Percentiles rank a stretch among this genome's conserved stretches.
phyloP scores from a whole-genome alignment of 2,797 vertebrate species.

The Macrochelys suwanniensis region DNA sequence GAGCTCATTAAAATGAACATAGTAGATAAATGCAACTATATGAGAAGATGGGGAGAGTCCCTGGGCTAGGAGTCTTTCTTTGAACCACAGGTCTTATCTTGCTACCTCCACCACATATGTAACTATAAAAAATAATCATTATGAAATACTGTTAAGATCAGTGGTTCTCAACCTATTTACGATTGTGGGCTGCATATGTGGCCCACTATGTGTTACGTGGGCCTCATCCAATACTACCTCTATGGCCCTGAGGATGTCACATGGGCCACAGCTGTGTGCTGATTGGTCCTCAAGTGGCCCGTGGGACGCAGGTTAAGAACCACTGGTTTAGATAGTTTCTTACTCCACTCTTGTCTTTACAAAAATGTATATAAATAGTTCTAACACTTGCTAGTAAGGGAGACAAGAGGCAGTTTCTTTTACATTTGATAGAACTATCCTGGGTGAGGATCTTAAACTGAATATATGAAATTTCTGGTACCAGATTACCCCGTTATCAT shows the following conservation, averaged over 20 bases:
- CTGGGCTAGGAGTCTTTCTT: conserved; percentile 1
- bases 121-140: conserved; percentile 57
- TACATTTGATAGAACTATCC: not conserved
- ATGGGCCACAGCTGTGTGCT: too few species aligned
- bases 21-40: conserved; percentile 16
- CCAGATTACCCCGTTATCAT: not conserved
- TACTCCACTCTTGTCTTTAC: not conserved
- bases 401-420: not conserved
- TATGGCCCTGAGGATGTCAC: too few species aligned
- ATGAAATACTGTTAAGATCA: not conserved
- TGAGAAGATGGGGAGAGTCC: conserved; percentile 25
- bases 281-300: too few species aligned
- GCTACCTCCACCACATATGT: conserved; percentile 36
- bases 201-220: not conserved
- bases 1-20: conserved; percentile 70
- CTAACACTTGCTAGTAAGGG: not conserved
- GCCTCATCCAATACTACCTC: too few species aligned
- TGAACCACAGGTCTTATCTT: not conserved
- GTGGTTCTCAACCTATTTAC: too few species aligned
- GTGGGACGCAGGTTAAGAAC: too few species aligned
- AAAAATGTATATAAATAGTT: not conserved
- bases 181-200: too few species aligned
- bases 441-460: not conserved
- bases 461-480: not conserved
- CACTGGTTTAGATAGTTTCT: not conserved